These are phyloP conservation scores for Neoaliturus tenellus DNA, from an alignment of 2,888 invertebrate species.

Conservation along the genomic window DNA sequence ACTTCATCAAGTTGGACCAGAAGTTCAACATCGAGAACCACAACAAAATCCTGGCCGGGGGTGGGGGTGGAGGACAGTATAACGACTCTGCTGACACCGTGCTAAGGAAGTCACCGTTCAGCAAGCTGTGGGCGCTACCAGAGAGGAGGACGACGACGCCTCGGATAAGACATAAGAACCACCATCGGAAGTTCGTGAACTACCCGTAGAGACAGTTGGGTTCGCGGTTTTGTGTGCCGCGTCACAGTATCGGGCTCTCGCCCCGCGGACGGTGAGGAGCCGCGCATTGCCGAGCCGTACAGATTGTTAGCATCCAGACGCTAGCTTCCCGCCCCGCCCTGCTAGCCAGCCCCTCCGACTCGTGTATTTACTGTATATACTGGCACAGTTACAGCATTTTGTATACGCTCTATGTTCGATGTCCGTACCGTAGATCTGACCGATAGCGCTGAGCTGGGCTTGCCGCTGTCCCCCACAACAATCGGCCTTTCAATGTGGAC, in stretches of 20 bases:
- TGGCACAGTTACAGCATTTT: background rate
- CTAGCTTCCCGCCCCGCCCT: too few relatives aligned
- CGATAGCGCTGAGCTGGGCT: background rate
- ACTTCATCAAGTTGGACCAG: slow-evolving; percentile 79
- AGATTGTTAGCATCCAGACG: too few relatives aligned
- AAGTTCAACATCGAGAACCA: slow-evolving; percentile 78
- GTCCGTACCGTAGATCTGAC: slow-evolving; percentile 37
- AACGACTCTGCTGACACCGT: slow-evolving; percentile 29
- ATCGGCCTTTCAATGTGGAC: slow-evolving; percentile 1
- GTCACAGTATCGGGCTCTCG: background rate
- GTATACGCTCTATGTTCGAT: slow-evolving; percentile 25
- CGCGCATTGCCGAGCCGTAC: too few relatives aligned
- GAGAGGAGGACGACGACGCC: slow-evolving; percentile 37
- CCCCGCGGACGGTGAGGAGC: background rate
- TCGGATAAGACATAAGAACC: slow-evolving; percentile 42
- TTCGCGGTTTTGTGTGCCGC: background rate
- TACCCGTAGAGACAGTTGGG: slow-evolving; percentile 16
- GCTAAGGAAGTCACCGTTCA: background rate
- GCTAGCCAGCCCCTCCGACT: background rate
- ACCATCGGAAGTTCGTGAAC: slow-evolving; percentile 25
- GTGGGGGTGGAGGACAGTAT: slow-evolving; percentile 56
- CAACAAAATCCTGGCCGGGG: slow-evolving; percentile 76
- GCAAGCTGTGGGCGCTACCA: background rate
- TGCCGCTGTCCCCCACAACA: background rate
- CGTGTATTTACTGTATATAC: slow-evolving; percentile 36